Evolutionary conservation across 2,888 invertebrate species (phyloP), one percentile per base, ranked within the genome.

Genomic region (Leucoptera coffeella): DNA sequence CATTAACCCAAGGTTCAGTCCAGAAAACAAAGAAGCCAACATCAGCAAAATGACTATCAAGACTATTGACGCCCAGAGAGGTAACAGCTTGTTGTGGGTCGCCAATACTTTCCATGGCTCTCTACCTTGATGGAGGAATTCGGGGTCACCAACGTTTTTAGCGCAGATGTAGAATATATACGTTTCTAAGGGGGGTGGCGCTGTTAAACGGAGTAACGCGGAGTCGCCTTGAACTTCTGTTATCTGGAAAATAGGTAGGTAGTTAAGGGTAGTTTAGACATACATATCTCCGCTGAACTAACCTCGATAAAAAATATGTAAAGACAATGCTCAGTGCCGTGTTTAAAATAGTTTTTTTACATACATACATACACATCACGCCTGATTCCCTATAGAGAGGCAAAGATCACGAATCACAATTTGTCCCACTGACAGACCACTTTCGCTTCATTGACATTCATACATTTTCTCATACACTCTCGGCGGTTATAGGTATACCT

Each of bases 1-100:
- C 96, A 99, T 95, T 9, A 99, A 73, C 23, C 99, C 91, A 26
- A 99, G 75, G 56, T 99, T 99, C 6, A 99, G 73, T 2, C 99
- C 99, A 31, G 96, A 96, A 65, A 99, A 99, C 1, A 99, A 71
- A 0, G 95, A 92, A 1, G 97, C 99, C 40, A 97, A 80, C 37
- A 77, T 59, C 12, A 99, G 73, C 24, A 97, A 82, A 0, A 67
- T 53, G 3, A 80, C 43, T 32, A 93, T 85, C 7, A 91, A 77
- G 9, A 78, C 41, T 14, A 91, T 71, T 23, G 86, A 79, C 0
- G 80, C 73, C 90, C 90, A 91, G 0, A 86, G 40, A 0, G 92
- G 91, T 14, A 92, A 48, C 1, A 86, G 43, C 38, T 79, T 80
- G 50, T 83, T 75, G 54, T 82, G 81, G 0, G 80, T 78, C 28